A percentile compares a stretch with the other conserved stretches of the same genome.
Evolutionary conservation across 2,888 invertebrate species (phyloP).

Genomic region (Drosophila pullipes): DNA sequence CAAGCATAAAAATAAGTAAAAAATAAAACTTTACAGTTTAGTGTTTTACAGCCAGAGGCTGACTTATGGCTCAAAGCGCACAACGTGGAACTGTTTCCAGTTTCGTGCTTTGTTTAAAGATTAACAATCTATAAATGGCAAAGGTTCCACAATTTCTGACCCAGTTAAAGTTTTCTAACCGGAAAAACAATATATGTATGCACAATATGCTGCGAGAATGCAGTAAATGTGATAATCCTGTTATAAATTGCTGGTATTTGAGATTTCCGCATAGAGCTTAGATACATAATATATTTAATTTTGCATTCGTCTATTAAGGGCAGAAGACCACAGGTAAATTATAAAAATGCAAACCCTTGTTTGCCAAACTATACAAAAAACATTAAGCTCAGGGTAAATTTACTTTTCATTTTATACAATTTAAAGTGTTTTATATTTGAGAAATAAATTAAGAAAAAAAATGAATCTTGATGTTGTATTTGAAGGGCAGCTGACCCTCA

Average conservation of each 20-base stretch:
- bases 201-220: not conserved
- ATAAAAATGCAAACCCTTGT: not conserved
- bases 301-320: not conserved
- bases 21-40: constrained; percentile 21
- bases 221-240: constrained; percentile 2
- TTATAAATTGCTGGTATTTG: not conserved
- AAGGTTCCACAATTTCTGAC: constrained; percentile 44
- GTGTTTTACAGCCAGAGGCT: constrained; percentile 29
- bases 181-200: constrained; percentile 14
- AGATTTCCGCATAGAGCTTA: not conserved
- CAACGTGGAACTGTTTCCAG: constrained; percentile 36
- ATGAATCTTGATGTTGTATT: not conserved
- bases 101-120: constrained; percentile 54
- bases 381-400: not conserved
- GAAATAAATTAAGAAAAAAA: not conserved
- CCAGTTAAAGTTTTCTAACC: constrained; percentile 44
- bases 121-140: constrained; percentile 62
- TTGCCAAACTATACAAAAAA: not conserved
- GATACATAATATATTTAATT: not conserved
- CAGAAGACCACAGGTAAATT: not conserved
- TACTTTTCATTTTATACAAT: not conserved
- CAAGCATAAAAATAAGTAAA: constrained; percentile 8
- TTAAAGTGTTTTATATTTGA: not conserved
- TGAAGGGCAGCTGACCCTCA: not conserved
- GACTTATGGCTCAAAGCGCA: constrained; percentile 36